Evolutionary conservation across 2,113 vertebrate genomes (phyloP), one percentile per base, ranked within the genome.

Genomic region (Arvicanthis niloticus): DNA sequence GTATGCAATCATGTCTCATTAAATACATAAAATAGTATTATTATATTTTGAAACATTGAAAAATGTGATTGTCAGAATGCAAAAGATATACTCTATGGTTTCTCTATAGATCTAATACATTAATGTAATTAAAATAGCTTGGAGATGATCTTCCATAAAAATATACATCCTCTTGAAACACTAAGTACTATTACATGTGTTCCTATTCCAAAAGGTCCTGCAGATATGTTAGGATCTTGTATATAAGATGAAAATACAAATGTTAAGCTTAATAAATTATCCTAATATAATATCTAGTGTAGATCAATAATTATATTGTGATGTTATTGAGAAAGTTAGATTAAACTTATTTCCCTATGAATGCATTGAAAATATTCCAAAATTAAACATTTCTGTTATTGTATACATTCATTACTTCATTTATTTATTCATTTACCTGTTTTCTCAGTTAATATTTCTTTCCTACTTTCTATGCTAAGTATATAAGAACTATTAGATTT

Each of bases 41-140:
- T 56, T 87, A 56, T 26, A 70, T 77, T 26, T n/a, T 92, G 37
- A 95, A 95, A 87, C 65, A 70, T 3, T 89, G 40, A 75, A 88
- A 94, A 60, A 4, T 78, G 4, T 87, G 34, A 78, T 94, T 21
- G 1, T 5, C 11, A 15, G 67, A 95, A 70, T 42, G 13, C 68
- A 75, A 87, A 89, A 80, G 5, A 10, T 8, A 31, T 21, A 76
- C 42, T 92, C 40, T 93, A 7, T 16, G 13, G 24, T 89, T 70
- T 95, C 34, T 78, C 56, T 34, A 24, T 40, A 73, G 29, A 81
- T 56, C 56, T 42, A n/a, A 95, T 78, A 48, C 9, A 95, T 12
- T 75, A 62, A 67, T 68, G 10, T 42, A 12, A 56, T 70, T 15
- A 56, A 65, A 77, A 24, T 40, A 86, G 53, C 17, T 53, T 42